Percentiles rank a stretch among this genome's conserved stretches.
Conservation (phyloP, 2,113 vertebrate species). For the Platichthys flesus region DNA sequence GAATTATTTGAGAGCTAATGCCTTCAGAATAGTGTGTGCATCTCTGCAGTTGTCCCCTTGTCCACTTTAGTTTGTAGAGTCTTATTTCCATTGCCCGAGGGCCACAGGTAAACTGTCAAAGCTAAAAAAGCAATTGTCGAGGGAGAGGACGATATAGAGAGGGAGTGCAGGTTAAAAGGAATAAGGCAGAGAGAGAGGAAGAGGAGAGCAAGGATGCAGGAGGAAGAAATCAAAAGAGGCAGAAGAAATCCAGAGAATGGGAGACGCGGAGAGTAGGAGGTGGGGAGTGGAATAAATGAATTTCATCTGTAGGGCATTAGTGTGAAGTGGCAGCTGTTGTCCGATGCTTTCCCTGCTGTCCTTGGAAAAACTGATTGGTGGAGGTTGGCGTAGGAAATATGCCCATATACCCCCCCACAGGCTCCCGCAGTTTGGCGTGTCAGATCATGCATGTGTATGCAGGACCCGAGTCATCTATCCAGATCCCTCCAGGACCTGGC, state of each 20-base stretch:
- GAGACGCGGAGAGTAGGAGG: conserved; percentile 23
- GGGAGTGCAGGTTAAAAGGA: conserved; percentile 44
- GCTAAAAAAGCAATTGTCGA: conserved; percentile 54
- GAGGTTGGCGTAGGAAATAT: conserved; percentile 26
- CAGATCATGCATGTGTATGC: conserved; percentile 8
- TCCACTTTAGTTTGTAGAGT: conserved; percentile 64
- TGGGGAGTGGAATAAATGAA: conserved; percentile 62
- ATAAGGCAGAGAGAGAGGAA: conserved; percentile 7
- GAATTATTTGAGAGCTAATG: conserved; percentile 29
- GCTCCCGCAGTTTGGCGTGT: conserved; percentile 36
- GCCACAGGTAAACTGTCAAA: neutral
- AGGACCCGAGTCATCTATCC: conserved; percentile 24
- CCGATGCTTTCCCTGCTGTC: conserved; percentile 21
- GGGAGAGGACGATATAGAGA: conserved; percentile 19
- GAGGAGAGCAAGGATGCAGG: conserved; percentile 13
- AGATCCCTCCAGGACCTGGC: conserved; percentile 20
- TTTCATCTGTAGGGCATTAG: conserved; percentile 60
- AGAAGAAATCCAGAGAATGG: conserved; percentile 40
- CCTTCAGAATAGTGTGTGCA: conserved; percentile 6
- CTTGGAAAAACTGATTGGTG: conserved; percentile 42
- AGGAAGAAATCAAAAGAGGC: conserved; percentile 43
- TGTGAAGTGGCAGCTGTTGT: conserved; percentile 63
- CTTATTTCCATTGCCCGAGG: conserved; percentile 28
- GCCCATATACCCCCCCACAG: conserved; percentile 1
- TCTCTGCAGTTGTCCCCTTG: conserved; percentile 47